Evolutionary conservation across 2,888 invertebrate genomes (phyloP).

Genomic region (Drosophila cyrtoloma): DNA sequence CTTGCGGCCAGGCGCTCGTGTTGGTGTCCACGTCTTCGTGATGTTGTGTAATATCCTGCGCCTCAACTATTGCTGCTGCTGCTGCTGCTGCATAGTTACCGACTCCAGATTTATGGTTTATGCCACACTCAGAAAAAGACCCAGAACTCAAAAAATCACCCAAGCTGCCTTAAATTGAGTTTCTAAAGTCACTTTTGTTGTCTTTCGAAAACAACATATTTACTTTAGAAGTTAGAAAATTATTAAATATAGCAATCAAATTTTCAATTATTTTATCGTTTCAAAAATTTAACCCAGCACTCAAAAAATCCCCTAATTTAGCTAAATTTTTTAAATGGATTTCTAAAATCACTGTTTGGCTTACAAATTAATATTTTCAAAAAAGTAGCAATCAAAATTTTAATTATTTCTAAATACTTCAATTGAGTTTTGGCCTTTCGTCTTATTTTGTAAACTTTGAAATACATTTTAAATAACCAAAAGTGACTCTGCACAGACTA

Average conservation of each 20-base stretch:
- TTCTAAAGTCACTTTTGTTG: not conserved
- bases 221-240: not conserved
- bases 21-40: slow-evolving; percentile 50
- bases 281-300: not conserved
- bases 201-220: not conserved
- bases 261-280: not conserved
- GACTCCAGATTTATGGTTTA: slow-evolving; percentile 38
- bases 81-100: not conserved
- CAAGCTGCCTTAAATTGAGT: not conserved
- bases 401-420: not conserved
- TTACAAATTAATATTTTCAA: not conserved
- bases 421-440: not conserved
- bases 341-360: not conserved
- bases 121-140: slow-evolving; percentile 11
- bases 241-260: not conserved
- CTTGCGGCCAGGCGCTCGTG: slow-evolving; percentile 18
- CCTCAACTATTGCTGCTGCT: not conserved
- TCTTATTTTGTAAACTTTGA: not conserved
- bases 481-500: not conserved
- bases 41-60: slow-evolving; percentile 55
- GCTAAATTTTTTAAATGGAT: not conserved
- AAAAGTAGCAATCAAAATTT: not conserved
- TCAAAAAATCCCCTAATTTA: rapidly evolving
- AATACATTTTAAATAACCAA: not conserved
- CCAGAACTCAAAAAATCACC: not conserved